phyloP scores from a whole-genome alignment of 2,888 invertebrate species.

The Cabera pusaria region DNA sequence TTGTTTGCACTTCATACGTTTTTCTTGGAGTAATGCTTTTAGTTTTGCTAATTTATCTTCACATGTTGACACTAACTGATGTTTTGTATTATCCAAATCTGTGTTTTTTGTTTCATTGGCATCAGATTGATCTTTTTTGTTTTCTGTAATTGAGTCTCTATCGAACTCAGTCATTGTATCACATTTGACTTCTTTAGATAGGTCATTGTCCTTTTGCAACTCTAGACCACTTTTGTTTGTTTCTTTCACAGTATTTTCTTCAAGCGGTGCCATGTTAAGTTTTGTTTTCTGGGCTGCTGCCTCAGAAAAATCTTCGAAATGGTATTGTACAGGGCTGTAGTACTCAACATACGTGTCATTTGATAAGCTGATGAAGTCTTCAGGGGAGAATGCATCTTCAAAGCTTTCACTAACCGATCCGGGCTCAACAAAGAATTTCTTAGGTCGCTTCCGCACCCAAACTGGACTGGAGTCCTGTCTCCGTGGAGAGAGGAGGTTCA shows the following conservation, averaged over 20 bases:
- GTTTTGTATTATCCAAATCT: constrained; percentile 22
- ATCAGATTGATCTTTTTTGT: not conserved
- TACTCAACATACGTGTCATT: constrained; percentile 50
- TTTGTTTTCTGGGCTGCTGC: constrained; percentile 49
- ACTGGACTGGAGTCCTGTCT: constrained; percentile 39
- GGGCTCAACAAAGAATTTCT: constrained; percentile 56
- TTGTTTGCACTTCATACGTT: constrained; percentile 40
- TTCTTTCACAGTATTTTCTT: constrained; percentile 30
- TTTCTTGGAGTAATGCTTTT: constrained; percentile 55
- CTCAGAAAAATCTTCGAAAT: constrained; percentile 43
- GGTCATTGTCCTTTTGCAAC: constrained; percentile 5
- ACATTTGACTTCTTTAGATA: constrained; percentile 3
- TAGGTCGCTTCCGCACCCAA: constrained; percentile 43
- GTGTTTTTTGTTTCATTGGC: not conserved
- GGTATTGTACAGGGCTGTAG: constrained; percentile 45
- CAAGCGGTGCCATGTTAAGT: constrained; percentile 35
- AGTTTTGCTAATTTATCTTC: constrained; percentile 66
- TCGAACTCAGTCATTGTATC: not conserved
- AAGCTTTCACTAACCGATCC: constrained; percentile 57
- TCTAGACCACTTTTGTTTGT: constrained; percentile 12
- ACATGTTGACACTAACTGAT: constrained; percentile 55
- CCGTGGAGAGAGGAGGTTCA: constrained; percentile 45
- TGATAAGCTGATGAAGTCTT: constrained; percentile 55
- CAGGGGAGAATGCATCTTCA: constrained; percentile 65
- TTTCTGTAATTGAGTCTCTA: not conserved